phyloP scores from a whole-genome alignment of 2,888 invertebrate species.

The Taphrorychus bicolor region DNA sequence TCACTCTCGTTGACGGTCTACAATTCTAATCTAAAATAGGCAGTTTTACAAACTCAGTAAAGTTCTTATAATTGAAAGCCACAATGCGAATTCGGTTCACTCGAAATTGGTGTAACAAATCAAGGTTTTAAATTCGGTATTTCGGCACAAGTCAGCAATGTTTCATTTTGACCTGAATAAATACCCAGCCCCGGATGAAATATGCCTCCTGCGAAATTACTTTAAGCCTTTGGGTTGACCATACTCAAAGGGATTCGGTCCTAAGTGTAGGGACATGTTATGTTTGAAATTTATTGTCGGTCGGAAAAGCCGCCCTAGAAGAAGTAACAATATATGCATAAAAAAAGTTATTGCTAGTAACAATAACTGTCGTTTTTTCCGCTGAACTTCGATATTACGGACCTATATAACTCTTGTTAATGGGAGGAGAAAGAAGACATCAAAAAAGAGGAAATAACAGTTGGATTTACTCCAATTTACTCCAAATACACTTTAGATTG shows the following conservation, averaged over 20 bases:
- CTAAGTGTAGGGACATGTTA: constrained; percentile 10
- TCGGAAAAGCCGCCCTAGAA: background rate
- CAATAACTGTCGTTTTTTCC: too few species aligned
- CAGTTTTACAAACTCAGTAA: too few species aligned
- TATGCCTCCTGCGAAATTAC: constrained; percentile 30
- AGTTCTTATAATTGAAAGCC: too few species aligned
- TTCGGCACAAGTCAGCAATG: constrained; percentile 25
- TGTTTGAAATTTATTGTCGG: constrained; percentile 15
- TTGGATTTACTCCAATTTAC: too few species aligned
- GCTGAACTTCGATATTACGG: too few species aligned
- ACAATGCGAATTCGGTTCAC: constrained; percentile 22
- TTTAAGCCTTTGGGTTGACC: constrained; percentile 34
- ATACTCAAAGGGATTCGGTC: constrained; percentile 12
- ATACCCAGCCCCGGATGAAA: constrained; percentile 30
- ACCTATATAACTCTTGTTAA: too few species aligned
- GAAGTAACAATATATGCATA: background rate
- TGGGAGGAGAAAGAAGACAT: too few species aligned
- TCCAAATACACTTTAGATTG: too few species aligned
- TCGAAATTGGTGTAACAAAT: constrained; percentile 36
- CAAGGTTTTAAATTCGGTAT: constrained; percentile 37
- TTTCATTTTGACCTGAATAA: constrained; percentile 36
- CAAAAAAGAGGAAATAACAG: too few species aligned
- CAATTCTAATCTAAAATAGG: too few species aligned
- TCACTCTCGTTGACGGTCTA: too few species aligned
- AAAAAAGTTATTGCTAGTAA: too few species aligned